Evolutionary conservation across 2,113 vertebrate species (phyloP).

Genomic region (pig (Sus scrofa)): T2T-Sscrofa CM000829.6:36338501-36339000

Average conservation of each 20-base stretch:
- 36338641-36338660: not conserved
- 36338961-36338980: conserved; percentile 22
- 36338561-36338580: not conserved
- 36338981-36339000: not conserved
- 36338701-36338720: not conserved
- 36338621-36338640: not conserved
- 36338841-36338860: conserved; percentile 71
- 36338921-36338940: conserved; percentile 68
- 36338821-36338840: conserved; percentile 72
- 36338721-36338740: not conserved
- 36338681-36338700: not conserved
- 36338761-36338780: not conserved
- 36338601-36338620: not conserved
- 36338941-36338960: conserved; percentile 55
- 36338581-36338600: not conserved
- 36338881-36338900: conserved; percentile 63
- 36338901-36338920: conserved; percentile 63
- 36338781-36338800: conserved; percentile 61
- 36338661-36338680: not conserved
- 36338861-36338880: conserved; percentile 77
- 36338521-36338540: not conserved
- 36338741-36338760: not conserved
- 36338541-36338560: not conserved
- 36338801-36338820: conserved; percentile 66
- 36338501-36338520: not conserved